phyloP scores from a whole-genome alignment of 2,113 vertebrate genomes.

The Orycteropus afer region DNA sequence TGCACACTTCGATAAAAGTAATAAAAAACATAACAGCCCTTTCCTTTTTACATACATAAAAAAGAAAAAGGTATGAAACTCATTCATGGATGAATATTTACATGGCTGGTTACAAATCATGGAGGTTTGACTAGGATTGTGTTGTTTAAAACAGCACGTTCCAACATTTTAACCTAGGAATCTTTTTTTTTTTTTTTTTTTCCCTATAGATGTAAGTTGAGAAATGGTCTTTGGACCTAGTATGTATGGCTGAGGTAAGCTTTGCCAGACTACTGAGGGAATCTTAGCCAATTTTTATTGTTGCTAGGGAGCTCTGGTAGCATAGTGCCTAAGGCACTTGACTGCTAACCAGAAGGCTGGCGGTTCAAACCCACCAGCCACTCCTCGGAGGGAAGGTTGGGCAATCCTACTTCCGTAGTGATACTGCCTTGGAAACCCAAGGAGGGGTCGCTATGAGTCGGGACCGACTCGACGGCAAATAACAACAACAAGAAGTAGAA shows the following conservation, averaged over 20 bases:
- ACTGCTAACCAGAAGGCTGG: too few species aligned
- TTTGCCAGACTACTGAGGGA: background rate
- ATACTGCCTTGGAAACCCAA: too few species aligned
- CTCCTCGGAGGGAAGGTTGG: too few species aligned
- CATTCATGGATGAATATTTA: background rate
- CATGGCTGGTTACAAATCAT: background rate
- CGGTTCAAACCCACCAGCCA: too few species aligned
- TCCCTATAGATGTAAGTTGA: background rate
- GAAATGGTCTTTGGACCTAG: background rate
- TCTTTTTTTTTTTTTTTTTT: background rate
- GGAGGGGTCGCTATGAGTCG: too few species aligned
- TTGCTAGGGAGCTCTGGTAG: background rate
- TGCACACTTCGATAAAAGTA: background rate
- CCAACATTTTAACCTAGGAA: background rate
- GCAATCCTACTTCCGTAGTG: too few species aligned
- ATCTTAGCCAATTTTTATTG: background rate
- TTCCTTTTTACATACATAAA: background rate
- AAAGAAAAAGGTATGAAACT: background rate
- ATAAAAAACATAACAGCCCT: background rate
- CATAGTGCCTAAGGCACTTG: too few species aligned
- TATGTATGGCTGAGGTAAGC: background rate
- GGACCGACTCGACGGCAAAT: too few species aligned
- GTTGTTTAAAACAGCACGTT: background rate
- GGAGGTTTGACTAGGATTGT: background rate
- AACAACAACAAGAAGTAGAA: too few species aligned